Conservation (phyloP, 23 tunicate species). For the Ascidia mentula region DNA sequence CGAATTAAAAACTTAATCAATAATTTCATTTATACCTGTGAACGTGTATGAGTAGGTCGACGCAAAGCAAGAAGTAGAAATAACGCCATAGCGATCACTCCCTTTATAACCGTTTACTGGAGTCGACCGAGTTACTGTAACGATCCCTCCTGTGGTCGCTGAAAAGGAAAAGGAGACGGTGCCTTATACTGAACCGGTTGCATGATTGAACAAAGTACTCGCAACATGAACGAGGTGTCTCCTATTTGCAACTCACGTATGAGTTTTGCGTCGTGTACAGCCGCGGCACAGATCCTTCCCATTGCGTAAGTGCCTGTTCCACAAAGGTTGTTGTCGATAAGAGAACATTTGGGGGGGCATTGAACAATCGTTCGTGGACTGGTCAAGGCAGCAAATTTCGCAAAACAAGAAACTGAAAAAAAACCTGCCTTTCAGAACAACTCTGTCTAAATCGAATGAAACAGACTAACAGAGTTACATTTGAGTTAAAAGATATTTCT, state of each 20-base stretch:
- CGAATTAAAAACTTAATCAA: too few species aligned
- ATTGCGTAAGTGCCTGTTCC: neutral
- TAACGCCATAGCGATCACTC: neutral
- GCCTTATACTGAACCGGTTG: neutral
- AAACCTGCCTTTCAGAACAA: too few species aligned
- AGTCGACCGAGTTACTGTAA: neutral
- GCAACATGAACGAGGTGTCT: too few species aligned
- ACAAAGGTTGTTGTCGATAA: neutral
- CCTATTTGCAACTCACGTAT: neutral
- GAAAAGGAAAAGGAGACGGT: neutral
- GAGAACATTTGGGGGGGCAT: neutral
- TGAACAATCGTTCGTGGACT: neutral
- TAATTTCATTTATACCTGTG: too few species aligned
- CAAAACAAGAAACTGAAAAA: neutral
- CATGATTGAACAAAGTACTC: too few species aligned
- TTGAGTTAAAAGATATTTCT: too few species aligned
- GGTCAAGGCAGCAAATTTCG: neutral
- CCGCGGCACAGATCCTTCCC: neutral
- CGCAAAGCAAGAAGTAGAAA: neutral
- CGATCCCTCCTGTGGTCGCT: neutral
- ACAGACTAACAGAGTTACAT: too few species aligned
- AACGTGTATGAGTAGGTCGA: neutral
- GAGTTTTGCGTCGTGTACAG: neutral
- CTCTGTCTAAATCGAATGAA: too few species aligned
- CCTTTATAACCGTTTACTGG: neutral